Evolutionary conservation across 2,888 invertebrate species (phyloP), one percentile per base, ranked within the genome.

Genomic region (Meteorus colon): DNA sequence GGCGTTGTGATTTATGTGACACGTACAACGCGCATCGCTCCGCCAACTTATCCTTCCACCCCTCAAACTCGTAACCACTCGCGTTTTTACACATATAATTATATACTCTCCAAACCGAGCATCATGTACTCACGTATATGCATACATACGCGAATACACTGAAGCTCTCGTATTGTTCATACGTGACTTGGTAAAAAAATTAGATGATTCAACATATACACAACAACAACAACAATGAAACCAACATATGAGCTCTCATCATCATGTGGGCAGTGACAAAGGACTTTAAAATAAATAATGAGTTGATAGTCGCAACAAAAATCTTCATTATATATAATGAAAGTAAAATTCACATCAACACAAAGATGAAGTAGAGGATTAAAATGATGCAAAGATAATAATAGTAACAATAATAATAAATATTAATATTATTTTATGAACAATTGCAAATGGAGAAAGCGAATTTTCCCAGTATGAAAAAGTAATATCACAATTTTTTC

Each of bases 1-100:
- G 80, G 74, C 77, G 68, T 75, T 79, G 77, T 78, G 80, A 80
- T 79, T 80, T 76, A 79, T 69, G 68, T 63, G 77, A 45, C 78
- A 79, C 77, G 80, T 77, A 77, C 71, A 27, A 29, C 62, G 65
- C 48, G 29, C 74, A 62, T 73, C 51, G 62, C 31, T 62, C 34
- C 55, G 59, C 27, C 60, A 41, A 67, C 48, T 29, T 73, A 51
- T 16, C 41, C 10, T 27, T 27, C 16, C 41, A 24, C 5, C 41
- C 45, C 34, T 12, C 19, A 19, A 55, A 55, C 19, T 48, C 59
- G 12, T 4, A 71, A 27, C 45, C 71, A 71, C 62, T 71, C 27
- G 24, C 19, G 55, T 55, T 55, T 55, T 31, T 73, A n/a, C n/a
- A 62, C 45, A 37, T 67, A 37, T 60, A 34, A 19, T 55, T 14